Evolutionary conservation across 2,888 invertebrate genomes (phyloP).

Genomic region (Strigamia maritima): DNA sequence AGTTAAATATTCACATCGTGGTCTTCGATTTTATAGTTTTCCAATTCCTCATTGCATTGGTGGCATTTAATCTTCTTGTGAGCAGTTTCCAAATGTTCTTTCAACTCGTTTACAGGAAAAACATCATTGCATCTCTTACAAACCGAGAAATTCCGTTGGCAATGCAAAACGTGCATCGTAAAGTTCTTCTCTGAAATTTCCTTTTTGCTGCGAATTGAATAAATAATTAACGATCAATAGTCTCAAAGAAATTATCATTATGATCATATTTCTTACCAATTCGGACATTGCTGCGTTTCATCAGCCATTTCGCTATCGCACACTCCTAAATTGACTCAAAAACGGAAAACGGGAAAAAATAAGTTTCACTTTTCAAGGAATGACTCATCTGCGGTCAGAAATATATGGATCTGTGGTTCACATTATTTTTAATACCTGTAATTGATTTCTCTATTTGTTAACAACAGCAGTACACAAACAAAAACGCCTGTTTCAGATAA

Average conservation of each 20-base stretch:
- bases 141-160: conserved; percentile 64
- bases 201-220: conserved; percentile 56
- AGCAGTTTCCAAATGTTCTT: conserved; percentile 57
- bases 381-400: too few relatives aligned
- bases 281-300: neutral
- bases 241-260: neutral
- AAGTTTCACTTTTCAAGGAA: too few relatives aligned
- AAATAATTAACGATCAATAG: neutral
- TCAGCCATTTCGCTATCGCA: neutral
- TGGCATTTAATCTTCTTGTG: conserved; percentile 56
- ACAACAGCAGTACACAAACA: too few relatives aligned
- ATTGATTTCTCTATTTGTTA: too few relatives aligned
- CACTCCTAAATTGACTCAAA: neutral
- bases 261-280: conserved; percentile 4
- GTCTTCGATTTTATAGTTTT: conserved; percentile 49
- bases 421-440: too few relatives aligned
- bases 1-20: conserved; percentile 49
- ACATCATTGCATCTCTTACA: conserved; percentile 68
- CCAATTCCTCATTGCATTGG: conserved; percentile 51
- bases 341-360: neutral
- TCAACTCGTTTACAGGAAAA: conserved; percentile 60
- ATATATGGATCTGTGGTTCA: too few relatives aligned
- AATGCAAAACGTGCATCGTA: conserved; percentile 68
- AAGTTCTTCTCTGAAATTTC: conserved; percentile 67
- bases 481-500: too few relatives aligned